Conservation (phyloP, 2,888 invertebrate species). For the Drosophila pegasa region DNA sequence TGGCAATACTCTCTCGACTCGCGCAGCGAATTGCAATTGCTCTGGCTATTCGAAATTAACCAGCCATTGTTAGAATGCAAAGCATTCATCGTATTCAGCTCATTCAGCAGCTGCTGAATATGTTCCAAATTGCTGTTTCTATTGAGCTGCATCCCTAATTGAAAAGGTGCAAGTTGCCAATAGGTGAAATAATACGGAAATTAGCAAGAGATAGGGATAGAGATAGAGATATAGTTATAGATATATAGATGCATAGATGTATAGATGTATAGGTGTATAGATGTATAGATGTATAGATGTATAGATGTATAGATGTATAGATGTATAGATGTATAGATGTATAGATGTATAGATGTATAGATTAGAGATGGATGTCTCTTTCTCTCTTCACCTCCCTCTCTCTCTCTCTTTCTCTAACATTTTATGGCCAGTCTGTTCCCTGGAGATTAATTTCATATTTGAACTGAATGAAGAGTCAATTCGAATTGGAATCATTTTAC, state of each 20-base stretch:
- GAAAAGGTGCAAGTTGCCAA: not conserved
- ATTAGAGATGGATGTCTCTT: too few relatives aligned
- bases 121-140: not conserved
- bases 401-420: not conserved
- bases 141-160: not conserved
- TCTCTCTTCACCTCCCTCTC: too few relatives aligned
- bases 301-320: too few relatives aligned
- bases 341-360: too few relatives aligned
- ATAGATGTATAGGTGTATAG: too few relatives aligned
- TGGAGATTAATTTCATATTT: conserved; percentile 11
- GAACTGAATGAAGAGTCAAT: conserved; percentile 8
- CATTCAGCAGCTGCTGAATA: conserved; percentile 8
- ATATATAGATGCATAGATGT: too few relatives aligned
- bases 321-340: too few relatives aligned
- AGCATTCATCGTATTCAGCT: not conserved
- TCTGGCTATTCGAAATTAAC: not conserved
- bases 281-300: too few relatives aligned
- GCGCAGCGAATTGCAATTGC: conserved; percentile 9
- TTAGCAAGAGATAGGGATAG: not conserved
- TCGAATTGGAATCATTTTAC: conserved; percentile 11
- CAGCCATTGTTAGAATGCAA: not conserved
- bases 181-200: not conserved
- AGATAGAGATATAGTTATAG: not conserved
- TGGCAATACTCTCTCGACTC: conserved; percentile 2
- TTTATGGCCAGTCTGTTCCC: not conserved